These are phyloP conservation scores for Antedon mediterranea DNA, from an alignment of 53 echinoderm and acorn worm species.

Conservation along the genomic window DNA sequence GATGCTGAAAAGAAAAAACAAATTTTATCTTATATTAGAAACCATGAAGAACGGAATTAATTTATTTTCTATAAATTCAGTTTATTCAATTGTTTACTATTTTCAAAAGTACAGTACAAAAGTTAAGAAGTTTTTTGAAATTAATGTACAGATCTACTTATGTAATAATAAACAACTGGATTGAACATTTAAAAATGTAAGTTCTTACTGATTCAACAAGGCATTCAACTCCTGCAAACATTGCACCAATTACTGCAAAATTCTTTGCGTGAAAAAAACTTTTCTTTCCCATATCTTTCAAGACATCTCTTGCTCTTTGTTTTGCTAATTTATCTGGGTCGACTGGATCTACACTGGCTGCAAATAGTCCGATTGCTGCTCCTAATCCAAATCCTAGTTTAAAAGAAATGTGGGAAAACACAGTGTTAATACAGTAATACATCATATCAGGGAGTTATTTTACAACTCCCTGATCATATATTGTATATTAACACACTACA, in stretches of 20 bases:
- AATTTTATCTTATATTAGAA: no score
- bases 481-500: no score
- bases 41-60: no score
- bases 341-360: constrained; percentile 84
- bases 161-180: no score
- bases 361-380: constrained; percentile 87
- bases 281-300: constrained; percentile 93
- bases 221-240: constrained; percentile 97
- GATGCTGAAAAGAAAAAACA: constrained; percentile 26
- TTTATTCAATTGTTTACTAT: no score
- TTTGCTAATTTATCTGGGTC: constrained; percentile 86
- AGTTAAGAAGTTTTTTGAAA: no score
- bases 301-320: constrained; percentile 75
- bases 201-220: constrained; percentile 84
- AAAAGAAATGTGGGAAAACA: neutral
- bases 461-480: no score
- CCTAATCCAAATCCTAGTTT: constrained; percentile 82
- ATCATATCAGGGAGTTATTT: no score
- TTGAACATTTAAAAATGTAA: no score
- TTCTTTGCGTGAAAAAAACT: constrained; percentile 96
- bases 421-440: neutral
- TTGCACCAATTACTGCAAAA: constrained; percentile 98
- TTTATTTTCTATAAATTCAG: no score
- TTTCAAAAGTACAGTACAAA: no score
- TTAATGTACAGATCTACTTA: no score